Percentiles rank a stretch among this genome's conserved stretches.
Evolutionary conservation across 2,888 invertebrate species (phyloP).

Genomic region (Oxytorus armatus): DNA sequence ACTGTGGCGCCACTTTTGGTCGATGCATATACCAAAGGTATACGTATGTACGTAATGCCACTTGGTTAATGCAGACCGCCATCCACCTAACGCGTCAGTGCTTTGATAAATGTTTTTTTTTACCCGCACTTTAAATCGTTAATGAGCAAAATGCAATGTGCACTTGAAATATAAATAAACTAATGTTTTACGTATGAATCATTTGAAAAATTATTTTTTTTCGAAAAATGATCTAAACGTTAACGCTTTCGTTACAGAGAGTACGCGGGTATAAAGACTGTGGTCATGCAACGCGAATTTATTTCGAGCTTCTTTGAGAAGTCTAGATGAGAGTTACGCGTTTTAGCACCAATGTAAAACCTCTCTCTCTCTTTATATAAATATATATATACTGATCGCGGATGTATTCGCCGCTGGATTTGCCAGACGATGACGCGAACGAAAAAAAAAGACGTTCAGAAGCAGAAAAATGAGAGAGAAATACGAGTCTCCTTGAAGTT

Average conservation of each 20-base stretch:
- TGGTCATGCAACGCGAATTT: slow-evolving; percentile 33
- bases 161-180: slow-evolving; percentile 26
- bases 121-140: slow-evolving; percentile 23
- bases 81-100: slow-evolving; percentile 43
- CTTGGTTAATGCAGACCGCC: slow-evolving; percentile 37
- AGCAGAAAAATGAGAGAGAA: slow-evolving; percentile 9
- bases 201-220: background rate
- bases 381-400: slow-evolving; percentile 10
- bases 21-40: background rate
- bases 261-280: background rate
- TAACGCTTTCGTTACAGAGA: background rate
- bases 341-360: slow-evolving; percentile 51
- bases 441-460: slow-evolving; percentile 31
- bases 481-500: slow-evolving; percentile 61
- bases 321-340: slow-evolving; percentile 34
- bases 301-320: slow-evolving; percentile 42
- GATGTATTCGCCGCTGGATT: slow-evolving; percentile 35
- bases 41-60: background rate
- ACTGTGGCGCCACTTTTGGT: slow-evolving; percentile 70
- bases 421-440: slow-evolving; percentile 44
- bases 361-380: slow-evolving; percentile 9
- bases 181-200: background rate
- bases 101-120: slow-evolving; percentile 48
- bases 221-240: background rate
- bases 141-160: slow-evolving; percentile 35